Base-by-base conservation (phyloP, 2,797 vertebrate genomes). In the Eulemur albifrons region DNA sequence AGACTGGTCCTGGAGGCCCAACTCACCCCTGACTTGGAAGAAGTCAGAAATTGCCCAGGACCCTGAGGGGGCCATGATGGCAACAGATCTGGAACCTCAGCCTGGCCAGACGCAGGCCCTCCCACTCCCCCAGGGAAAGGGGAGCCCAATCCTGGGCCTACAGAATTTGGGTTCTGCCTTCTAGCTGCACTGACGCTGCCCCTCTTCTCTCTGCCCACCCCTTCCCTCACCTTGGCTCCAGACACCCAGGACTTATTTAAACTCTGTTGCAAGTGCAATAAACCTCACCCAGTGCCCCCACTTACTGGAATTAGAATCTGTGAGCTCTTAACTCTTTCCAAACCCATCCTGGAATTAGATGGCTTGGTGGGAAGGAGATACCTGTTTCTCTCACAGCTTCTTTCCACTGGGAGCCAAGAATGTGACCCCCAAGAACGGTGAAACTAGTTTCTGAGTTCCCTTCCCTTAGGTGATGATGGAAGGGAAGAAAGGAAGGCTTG, bases 181-280 rank as follows among this genome's bases (percentile, higher is more conserved):
- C 97, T 93, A 95, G 97, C 93, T 97, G 97, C 97, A 98, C 93
- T 98, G 97, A 98, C 3, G 75, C 97, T 97, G 93, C 96, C 97
- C 92, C 90, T 96, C 75, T 48, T 75, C 80, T 61, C 76, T 90
- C 69, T n/a, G 23, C 50, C 93, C 80, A 54, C 0, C 50, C 88
- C 50, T 43, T 50, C 93, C 91, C 35, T 84, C 82, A 21, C 89
- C 90, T 96, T 32, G 15, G 95, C 96, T 92, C 96, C 87, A 50
- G 94, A 96, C 70, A 45, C 95, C 93, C 50, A 30, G 95, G 93
- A 97, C 94, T 97, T 98, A 98, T 98, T 98, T 98, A 98, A 98
- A 97, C 97, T 98, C 96, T 97, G 98, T 98, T 98, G 98, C 97
- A 97, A 98, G 97, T 97, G 98, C 98, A 98, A 98, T 98, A 98